Conservation (phyloP, 37 sponge, comb jelly and placozoan genomes). For the Oscarella lobularis region DNA sequence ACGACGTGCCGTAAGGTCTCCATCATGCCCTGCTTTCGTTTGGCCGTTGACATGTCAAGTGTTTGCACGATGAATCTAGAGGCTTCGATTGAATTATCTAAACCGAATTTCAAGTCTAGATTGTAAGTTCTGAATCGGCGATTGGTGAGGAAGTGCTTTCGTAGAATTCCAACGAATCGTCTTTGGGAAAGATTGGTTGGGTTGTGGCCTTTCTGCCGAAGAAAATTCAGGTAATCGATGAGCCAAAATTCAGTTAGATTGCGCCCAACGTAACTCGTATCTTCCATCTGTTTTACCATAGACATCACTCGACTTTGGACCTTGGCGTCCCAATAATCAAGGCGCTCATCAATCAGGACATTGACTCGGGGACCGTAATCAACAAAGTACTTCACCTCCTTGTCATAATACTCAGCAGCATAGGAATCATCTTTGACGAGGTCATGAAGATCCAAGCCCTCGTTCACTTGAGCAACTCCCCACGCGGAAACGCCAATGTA, state of each 20-base stretch:
- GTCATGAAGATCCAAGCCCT: not conserved
- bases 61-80: not conserved
- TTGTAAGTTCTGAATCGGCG: not conserved
- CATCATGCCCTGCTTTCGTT: slow-evolving; percentile 54
- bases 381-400: not conserved
- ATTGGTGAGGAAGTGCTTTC: not conserved
- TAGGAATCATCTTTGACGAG: not conserved
- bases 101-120: not conserved
- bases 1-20: slow-evolving; percentile 53
- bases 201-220: not conserved
- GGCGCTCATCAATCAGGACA: not conserved
- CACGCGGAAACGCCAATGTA: not conserved
- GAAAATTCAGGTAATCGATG: not conserved
- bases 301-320: not conserved
- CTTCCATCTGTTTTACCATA: not conserved
- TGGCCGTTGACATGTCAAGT: slow-evolving; percentile 26
- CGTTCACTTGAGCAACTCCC: not conserved
- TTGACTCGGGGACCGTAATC: not conserved
- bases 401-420: not conserved
- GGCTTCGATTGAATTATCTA: not conserved
- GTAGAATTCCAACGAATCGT: not conserved
- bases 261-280: not conserved
- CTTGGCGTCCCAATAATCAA: not conserved
- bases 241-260: not conserved
- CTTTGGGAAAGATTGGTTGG: not conserved